Evolutionary conservation across 2,797 vertebrate species (phyloP), one percentile per base, ranked within the genome.

Genomic region (Spondyliosoma cantharus): DNA sequence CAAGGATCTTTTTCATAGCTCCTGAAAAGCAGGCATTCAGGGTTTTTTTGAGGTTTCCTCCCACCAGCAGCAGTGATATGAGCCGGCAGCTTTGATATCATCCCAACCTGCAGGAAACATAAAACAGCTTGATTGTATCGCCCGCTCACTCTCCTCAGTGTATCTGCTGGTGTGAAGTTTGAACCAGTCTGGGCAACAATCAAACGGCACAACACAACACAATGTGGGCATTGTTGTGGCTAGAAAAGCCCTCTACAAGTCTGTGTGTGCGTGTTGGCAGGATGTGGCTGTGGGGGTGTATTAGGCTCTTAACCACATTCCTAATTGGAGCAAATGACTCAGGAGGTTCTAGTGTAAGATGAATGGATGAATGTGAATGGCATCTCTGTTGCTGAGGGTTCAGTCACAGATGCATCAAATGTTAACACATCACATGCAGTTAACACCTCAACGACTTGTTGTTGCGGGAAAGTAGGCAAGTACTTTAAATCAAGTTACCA

Each of bases 221-320:
- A 94, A 91, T 90, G 87, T 69, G 62, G 66, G 70, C 84, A 89
- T 91, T 94, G 93, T 93, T 78, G 63, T 77, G 56, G 52, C 71
- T 53, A 71, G 74, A 86, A 86, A 83, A 80, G 76, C 45, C 25
- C 43, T 75, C 3, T 53, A 6, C 3, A n/a, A 70, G 15, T 67
- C 22, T 60, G 57, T 53, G 49, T 66, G 59, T 76, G 53, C 71
- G 54, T 42, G 42, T 43, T 37, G 37, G 37, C 37, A 37, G 37
- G 37, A 37, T 37, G 37, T 37, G 37, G 37, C 37, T 9, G 37
- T 11, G 37, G 37, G 61, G 49, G 65, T 64, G 78, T 4, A 46
- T 64, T 24, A 57, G 74, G 70, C 76, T 80, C 57, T 80, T 64
- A 59, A 67, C 81, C 84, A 91, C 87, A 91, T 90, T 90, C 86